These are phyloP conservation scores for Melanaphis sacchari DNA, from an alignment of 1,140 invertebrate genomes.

Conservation along the genomic window DNA sequence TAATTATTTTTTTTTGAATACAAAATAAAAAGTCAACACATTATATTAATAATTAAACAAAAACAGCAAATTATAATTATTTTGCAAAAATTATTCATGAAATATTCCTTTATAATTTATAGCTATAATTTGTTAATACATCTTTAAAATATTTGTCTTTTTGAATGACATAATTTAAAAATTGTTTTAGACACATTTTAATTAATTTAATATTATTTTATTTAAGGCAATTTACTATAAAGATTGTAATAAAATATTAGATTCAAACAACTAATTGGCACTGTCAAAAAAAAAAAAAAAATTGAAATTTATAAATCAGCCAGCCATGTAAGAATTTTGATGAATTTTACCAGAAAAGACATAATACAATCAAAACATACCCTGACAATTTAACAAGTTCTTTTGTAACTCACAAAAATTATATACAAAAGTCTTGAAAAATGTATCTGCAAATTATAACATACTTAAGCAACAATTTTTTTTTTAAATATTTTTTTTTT, in stretches of 20 bases:
- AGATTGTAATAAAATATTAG: slow-evolving; percentile 4
- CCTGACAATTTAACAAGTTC: slow-evolving; percentile 49
- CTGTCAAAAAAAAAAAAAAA: neutral
- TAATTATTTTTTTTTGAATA: slow-evolving; percentile 41
- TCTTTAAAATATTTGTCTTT: neutral
- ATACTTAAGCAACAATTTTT: neutral
- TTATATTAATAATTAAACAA: slow-evolving; percentile 18
- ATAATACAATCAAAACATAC: slow-evolving; percentile 45
- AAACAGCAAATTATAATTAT: slow-evolving; percentile 11
- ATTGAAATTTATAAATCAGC: slow-evolving; percentile 40
- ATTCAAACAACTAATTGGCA: slow-evolving; percentile 16
- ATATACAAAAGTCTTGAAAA: slow-evolving; percentile 28
- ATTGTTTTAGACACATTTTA: neutral
- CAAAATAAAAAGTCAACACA: slow-evolving; percentile 18
- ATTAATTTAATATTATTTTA: slow-evolving; percentile 25
- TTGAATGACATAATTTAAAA: slow-evolving; percentile 19
- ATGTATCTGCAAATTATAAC: slow-evolving; percentile 24
- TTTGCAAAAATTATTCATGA: slow-evolving; percentile 7
- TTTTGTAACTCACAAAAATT: slow-evolving; percentile 29
- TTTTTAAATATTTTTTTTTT: slow-evolving; percentile 20
- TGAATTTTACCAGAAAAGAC: neutral
- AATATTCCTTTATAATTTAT: slow-evolving; percentile 23
- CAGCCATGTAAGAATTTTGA: slow-evolving; percentile 12
- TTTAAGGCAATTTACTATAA: neutral
- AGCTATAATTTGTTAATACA: neutral